These are phyloP conservation scores for Latheticus oryzae DNA, from an alignment of 2,888 invertebrate genomes.

Conservation along the genomic window DNA sequence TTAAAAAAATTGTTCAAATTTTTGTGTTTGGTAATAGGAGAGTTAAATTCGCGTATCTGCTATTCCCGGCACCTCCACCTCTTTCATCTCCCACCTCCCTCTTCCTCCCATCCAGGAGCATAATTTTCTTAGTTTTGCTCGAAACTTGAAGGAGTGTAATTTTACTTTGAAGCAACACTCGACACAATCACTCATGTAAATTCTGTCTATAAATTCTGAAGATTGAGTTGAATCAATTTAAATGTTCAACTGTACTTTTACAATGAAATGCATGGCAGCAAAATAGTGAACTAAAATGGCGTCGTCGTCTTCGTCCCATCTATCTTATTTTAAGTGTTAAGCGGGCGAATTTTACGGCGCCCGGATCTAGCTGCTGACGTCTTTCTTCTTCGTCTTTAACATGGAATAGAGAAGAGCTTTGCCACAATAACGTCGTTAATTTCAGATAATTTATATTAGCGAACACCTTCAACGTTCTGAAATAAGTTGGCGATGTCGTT, in stretches of 20 bases:
- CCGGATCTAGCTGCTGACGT: conserved; percentile 28
- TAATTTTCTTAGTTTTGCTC: conserved; percentile 64
- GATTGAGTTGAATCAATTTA: too few relatives aligned
- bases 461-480: conserved; percentile 62
- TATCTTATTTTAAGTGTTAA: conserved; percentile 64
- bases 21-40: too few relatives aligned
- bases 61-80: conserved; percentile 43
- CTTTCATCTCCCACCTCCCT: conserved; percentile 42
- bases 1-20: too few relatives aligned
- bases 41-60: conserved; percentile 39
- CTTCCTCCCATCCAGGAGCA: conserved; percentile 52
- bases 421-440: conserved; percentile 52
- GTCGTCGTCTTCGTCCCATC: too few relatives aligned
- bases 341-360: conserved; percentile 58
- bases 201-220: conserved; percentile 2
- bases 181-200: conserved; percentile 52
- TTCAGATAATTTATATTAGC: conserved; percentile 65
- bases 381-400: conserved; percentile 32
- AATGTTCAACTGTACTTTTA: conserved; percentile 46
- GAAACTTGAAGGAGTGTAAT: conserved; percentile 63
- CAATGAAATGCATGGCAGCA: conserved; percentile 64
- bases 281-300: conserved; percentile 63
- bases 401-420: conserved; percentile 41
- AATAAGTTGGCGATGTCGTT: conserved; percentile 65
- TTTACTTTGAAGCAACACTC: conserved; percentile 64